Percentiles rank a stretch among this genome's conserved stretches.
Conservation (phyloP, 1,140 invertebrate species). For the Drosophila watanabei region DNA sequence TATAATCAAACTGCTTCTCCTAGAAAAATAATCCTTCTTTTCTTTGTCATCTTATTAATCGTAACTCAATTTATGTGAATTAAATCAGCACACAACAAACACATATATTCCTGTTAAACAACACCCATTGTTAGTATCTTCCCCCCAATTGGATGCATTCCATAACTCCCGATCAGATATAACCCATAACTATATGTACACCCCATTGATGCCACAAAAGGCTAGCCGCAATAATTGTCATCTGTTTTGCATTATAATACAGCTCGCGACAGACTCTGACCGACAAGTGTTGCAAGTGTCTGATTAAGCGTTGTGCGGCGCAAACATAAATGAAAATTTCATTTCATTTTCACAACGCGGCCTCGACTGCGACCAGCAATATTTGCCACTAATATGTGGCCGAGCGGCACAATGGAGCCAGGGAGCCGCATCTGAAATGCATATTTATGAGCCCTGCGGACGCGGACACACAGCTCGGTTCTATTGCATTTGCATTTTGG, state of each 20-base stretch:
- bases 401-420: conserved; percentile 53
- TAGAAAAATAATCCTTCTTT: no score
- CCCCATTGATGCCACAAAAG: conserved; percentile 20
- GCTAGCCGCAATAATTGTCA: conserved; percentile 49
- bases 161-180: conserved; percentile 3
- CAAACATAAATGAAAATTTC: conserved; percentile 64
- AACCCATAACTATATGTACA: background rate
- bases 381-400: conserved; percentile 79
- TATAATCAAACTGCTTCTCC: no score
- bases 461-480: background rate
- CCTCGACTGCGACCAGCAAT: conserved; percentile 63
- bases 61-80: background rate
- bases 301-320: conserved; percentile 28
- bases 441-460: conserved; percentile 69
- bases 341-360: conserved; percentile 61
- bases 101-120: background rate
- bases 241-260: conserved; percentile 64
- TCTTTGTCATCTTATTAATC: no score
- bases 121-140: background rate
- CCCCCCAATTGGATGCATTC: background rate
- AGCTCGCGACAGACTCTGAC: conserved; percentile 1
- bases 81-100: no score
- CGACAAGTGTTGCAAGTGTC: conserved; percentile 39
- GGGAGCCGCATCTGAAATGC: conserved; percentile 59
- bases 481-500: conserved; percentile 69